Percentiles rank a stretch among this genome's conserved stretches.
Evolutionary conservation across 2,888 invertebrate genomes (phyloP).

Genomic region (Rotaria sp.): DNA sequence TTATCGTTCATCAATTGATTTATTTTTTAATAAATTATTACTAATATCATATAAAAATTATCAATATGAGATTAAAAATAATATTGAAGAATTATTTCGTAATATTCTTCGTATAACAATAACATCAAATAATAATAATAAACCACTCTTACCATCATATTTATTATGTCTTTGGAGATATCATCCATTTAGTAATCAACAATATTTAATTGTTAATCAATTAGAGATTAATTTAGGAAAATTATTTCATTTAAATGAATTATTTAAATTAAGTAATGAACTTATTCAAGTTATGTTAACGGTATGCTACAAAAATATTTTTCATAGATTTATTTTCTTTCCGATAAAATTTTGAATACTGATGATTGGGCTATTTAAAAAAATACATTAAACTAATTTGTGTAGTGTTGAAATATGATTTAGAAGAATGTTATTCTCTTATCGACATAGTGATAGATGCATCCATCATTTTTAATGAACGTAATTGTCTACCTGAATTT

Average conservation of each 20-base stretch:
- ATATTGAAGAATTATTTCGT: slow-evolving; percentile 7
- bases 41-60: not conserved
- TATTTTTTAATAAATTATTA: not conserved
- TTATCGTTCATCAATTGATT: not conserved
- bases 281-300: not conserved
- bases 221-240: not conserved
- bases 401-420: not conserved
- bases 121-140: not conserved
- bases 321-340: not conserved
- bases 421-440: not conserved
- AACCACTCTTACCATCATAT: not conserved
- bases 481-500: not conserved
- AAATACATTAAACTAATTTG: not conserved
- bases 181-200: not conserved
- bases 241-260: not conserved
- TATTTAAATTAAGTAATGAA: not conserved
- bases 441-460: not conserved
- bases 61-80: not conserved
- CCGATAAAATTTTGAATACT: no score
- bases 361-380: no score
- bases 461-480: not conserved
- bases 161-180: not conserved
- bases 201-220: not conserved
- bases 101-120: not conserved
- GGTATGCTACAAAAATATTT: not conserved